Base-by-base conservation (phyloP, 2,888 invertebrate genomes). In the Alsophila aescularia region DNA sequence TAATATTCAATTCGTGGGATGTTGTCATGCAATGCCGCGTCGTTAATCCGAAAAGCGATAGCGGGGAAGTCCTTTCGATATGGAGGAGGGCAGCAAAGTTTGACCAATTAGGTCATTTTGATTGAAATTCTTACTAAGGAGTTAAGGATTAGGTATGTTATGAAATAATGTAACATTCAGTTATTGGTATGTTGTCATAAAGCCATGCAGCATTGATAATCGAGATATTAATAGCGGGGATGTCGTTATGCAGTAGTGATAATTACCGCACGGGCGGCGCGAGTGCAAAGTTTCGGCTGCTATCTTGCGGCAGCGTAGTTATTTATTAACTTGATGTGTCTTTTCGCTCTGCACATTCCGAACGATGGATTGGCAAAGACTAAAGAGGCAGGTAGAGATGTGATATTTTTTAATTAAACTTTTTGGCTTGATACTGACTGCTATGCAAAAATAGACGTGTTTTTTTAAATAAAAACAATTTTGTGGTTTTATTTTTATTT, bases 311-410 rank as follows among this genome's bases (percentile, higher is more conserved):
- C 72, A 70, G 72, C 72, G 70, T 63, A 73, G 78, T 83, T 81
- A 85, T 86, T 87, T 88, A 88, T 87, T 85, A 83, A 83, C 81
- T 85, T 82, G 82, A 82, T 86, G 85, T 84, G 85, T 82, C 81
- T 82, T 83, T 85, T 85, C 80, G 80, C 79, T 77, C 77, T 69
- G 77, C 78, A 80, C 87, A 88, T 88, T 86, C 87, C 87, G 75
- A 73, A 71, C 77, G 77, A 72, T 73, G 74, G 70, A 66, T 69
- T 54, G 65, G 7, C 83, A 81, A 61, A 82, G 81, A 85, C 24
- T 69, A 69, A 24, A 18, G 15, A 57, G 29, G 40, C 16, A 53
- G 50, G 37, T 10, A n/a, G 16, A 24, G 40, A 34, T 10, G n/a
- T 10, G 2, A 27, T 10, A 9, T 35, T 35, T 12, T 35, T 35